Evolutionary conservation across 2,113 vertebrate species (phyloP).

Genomic region (Pungitius pungitius): DNA sequence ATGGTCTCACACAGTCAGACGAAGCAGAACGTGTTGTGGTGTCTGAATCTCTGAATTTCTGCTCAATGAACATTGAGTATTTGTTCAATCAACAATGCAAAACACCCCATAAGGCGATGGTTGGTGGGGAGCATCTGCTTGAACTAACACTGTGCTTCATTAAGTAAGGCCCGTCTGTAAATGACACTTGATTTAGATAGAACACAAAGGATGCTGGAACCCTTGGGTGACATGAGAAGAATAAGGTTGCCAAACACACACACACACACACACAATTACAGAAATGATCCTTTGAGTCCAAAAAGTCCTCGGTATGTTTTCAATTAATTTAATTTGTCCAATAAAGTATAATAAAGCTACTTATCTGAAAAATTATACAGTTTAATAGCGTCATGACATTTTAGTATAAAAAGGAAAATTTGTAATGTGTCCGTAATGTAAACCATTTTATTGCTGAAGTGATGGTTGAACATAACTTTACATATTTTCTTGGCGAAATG

Average conservation of each 20-base stretch:
- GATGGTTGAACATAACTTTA: conserved; percentile 61
- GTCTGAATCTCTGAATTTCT: neutral
- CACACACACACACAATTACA: too few species aligned
- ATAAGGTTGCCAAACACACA: neutral
- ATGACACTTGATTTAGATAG: neutral
- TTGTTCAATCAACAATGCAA: neutral
- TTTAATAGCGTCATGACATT: neutral
- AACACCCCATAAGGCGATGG: neutral
- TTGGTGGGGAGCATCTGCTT: neutral
- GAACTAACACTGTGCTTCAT: conserved; percentile 9
- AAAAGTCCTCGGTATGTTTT: neutral
- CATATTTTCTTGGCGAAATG: conserved; percentile 47
- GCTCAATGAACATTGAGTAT: neutral
- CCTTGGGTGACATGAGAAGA: neutral
- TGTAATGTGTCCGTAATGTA: conserved; percentile 55
- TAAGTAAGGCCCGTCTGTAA: neutral
- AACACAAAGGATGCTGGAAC: conserved; percentile 12
- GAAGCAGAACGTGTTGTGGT: neutral
- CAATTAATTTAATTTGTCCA: neutral
- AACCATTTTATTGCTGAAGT: conserved; percentile 49
- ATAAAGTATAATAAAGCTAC: neutral
- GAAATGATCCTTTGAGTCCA: neutral
- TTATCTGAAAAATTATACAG: neutral
- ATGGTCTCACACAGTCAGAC: neutral
- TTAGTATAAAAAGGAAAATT: conserved; percentile 4